Evolutionary conservation across 2,888 invertebrate genomes (phyloP), one percentile per base, ranked within the genome.

Genomic region (Calameuta idolon): DNA sequence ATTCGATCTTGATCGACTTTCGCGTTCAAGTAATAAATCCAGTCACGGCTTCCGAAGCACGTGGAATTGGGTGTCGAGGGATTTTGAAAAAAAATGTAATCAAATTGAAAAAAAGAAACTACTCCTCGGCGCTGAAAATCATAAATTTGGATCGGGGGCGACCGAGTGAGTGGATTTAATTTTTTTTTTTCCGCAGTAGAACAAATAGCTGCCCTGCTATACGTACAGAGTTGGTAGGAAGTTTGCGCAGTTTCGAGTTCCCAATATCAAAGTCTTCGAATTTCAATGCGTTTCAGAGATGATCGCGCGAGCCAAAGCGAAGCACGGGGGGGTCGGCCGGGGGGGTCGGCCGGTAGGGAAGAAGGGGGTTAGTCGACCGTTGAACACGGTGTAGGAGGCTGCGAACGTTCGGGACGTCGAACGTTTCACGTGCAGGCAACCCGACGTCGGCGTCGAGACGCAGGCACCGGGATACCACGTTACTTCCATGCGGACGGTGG

Each of bases 401-500:
- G 73, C 15, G 78, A 76, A 40, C 55, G 76, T 71, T 40, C 40
- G 69, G 40, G 76, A 77, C 75, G 74, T 74, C 73, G 55, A 69
- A 55, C 69, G 74, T 74, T n/a, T n/a, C 30, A 69, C 35, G 74
- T 34, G 30, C 69, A 33, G 69, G 69, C 69, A 33, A 9, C 33
- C 74, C 34, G 74, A 74, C 35, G 31, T 74, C 74, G 78, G 74
- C 83, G 82, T 81, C 83, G 84, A 79, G 81, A 84, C 83, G 82
- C 83, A 84, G 83, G 83, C 83, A 82, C 80, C 82, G 81, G 83
- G 83, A 33, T 40, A 86, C 85, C 86, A 79, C 85, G 88, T 89
- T 89, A 89, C 86, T 89, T 88, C 89, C 89, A 86, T 85, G 85
- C 86, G 85, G 85, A 74, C 85, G 88, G 81, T 86, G 83, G 87